phyloP scores from a whole-genome alignment of 2,888 invertebrate genomes.

The Spatulosminthurus flaviceps region DNA sequence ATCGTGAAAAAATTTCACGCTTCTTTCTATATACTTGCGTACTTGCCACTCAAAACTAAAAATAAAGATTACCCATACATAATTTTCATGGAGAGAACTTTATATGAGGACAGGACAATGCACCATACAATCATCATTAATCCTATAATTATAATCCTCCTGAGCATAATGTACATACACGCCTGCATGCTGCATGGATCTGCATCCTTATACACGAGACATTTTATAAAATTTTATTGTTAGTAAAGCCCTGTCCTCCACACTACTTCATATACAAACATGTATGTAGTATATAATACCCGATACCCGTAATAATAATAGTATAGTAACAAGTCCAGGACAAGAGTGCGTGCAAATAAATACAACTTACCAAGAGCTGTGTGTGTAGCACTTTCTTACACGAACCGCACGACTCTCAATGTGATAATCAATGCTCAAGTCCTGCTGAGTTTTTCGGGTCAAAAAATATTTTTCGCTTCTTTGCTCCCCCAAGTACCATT shows the following conservation, averaged over 20 bases:
- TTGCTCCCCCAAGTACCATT: neutral
- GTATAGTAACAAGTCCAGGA: neutral
- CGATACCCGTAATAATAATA: neutral
- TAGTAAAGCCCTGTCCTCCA: neutral
- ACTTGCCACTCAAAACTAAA: neutral
- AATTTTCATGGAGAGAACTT: too few species aligned
- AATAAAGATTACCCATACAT: too few species aligned
- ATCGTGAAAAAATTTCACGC: neutral
- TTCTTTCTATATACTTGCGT: too few species aligned
- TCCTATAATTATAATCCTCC: neutral
- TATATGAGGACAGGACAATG: slow-evolving; percentile 5
- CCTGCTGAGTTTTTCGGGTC: slow-evolving; percentile 18
- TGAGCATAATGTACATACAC: neutral
- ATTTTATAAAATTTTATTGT: neutral
- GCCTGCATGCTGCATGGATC: neutral
- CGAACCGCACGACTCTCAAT: slow-evolving; percentile 6
- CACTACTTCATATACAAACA: neutral
- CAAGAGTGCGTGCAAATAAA: neutral
- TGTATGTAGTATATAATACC: too few species aligned
- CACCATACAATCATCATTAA: neutral
- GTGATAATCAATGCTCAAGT: slow-evolving; percentile 8
- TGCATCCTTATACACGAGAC: neutral
- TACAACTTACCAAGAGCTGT: neutral
- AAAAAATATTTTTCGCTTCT: slow-evolving; percentile 3
- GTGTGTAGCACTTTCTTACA: neutral